Percentiles rank a stretch among this genome's conserved stretches.
Conservation (phyloP, 2,888 invertebrate genomes). For the Mesorhabditis belari region DNA sequence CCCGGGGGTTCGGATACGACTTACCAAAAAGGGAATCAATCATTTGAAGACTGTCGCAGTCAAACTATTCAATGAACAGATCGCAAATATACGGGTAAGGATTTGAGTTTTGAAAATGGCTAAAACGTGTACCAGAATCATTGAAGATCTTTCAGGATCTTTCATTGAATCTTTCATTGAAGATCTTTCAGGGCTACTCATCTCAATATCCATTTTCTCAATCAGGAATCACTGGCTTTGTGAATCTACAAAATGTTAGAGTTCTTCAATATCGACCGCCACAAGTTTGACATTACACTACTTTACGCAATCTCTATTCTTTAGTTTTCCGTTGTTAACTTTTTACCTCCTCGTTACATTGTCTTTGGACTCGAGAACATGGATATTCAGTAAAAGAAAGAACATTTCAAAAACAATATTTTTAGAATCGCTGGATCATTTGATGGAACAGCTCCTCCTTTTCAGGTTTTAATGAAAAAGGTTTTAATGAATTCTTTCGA, state of each 20-base stretch:
- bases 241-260: conserved; percentile 34
- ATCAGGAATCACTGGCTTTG: conserved; percentile 40
- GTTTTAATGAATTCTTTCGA: neutral
- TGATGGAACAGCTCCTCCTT: conserved; percentile 23
- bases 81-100: conserved; percentile 27
- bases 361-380: conserved; percentile 42
- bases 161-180: conserved; percentile 15
- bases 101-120: neutral
- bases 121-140: conserved; percentile 1
- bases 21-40: conserved; percentile 50
- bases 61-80: conserved; percentile 47
- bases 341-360: conserved; percentile 40
- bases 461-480: conserved; percentile 10
- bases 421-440: conserved; percentile 29
- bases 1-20: conserved; percentile 46
- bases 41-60: conserved; percentile 48
- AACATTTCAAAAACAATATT: neutral
- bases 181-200: conserved; percentile 11
- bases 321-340: conserved; percentile 40
- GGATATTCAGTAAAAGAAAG: conserved; percentile 33
- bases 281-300: conserved; percentile 8
- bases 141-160: no score
- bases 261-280: conserved; percentile 44
- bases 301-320: neutral
- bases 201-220: conserved; percentile 39